Percentiles rank a stretch among this genome's conserved stretches.
These are phyloP conservation scores for Dendrolimus punctatus DNA, from an alignment of 1,140 invertebrate species.

Conservation along the genomic window DNA sequence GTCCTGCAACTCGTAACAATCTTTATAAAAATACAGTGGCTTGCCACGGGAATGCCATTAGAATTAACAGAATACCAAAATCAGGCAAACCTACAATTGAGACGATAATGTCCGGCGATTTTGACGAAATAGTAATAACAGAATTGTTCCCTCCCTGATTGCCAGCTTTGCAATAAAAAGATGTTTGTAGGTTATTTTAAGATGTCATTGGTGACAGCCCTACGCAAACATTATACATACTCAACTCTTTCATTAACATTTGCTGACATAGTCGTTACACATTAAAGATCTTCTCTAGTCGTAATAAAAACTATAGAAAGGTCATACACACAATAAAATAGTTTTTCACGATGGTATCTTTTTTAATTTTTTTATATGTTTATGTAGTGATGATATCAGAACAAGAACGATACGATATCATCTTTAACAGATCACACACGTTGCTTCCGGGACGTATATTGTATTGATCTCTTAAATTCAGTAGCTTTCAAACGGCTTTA, in stretches of 20 bases:
- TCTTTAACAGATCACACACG: conserved; percentile 41
- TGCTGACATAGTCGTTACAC: conserved; percentile 15
- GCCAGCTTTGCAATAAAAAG: too few relatives aligned
- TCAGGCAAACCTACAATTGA: too few relatives aligned
- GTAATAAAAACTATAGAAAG: conserved; percentile 8
- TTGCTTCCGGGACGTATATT: conserved; percentile 29
- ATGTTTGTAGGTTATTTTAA: too few relatives aligned
- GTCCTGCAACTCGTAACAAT: too few relatives aligned
- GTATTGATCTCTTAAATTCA: neutral
- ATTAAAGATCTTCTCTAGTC: conserved; percentile 4
- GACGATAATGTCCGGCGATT: too few relatives aligned
- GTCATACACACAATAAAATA: conserved; percentile 33
- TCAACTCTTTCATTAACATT: conserved; percentile 19
- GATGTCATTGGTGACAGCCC: too few relatives aligned
- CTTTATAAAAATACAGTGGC: too few relatives aligned
- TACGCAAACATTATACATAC: conserved; percentile 54
- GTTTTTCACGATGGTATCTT: conserved; percentile 35
- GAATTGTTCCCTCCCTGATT: too few relatives aligned
- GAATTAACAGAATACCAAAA: too few relatives aligned
- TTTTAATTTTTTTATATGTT: conserved; percentile 21
- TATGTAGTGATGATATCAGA: conserved; percentile 42
- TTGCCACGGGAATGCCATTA: too few relatives aligned
- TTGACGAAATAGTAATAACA: too few relatives aligned
- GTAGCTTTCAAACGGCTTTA: too few relatives aligned
- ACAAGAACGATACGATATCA: conserved; percentile 19